These are phyloP conservation scores for Eclectus roratus DNA, from an alignment of 2,113 vertebrate genomes.

Conservation along the genomic window DNA sequence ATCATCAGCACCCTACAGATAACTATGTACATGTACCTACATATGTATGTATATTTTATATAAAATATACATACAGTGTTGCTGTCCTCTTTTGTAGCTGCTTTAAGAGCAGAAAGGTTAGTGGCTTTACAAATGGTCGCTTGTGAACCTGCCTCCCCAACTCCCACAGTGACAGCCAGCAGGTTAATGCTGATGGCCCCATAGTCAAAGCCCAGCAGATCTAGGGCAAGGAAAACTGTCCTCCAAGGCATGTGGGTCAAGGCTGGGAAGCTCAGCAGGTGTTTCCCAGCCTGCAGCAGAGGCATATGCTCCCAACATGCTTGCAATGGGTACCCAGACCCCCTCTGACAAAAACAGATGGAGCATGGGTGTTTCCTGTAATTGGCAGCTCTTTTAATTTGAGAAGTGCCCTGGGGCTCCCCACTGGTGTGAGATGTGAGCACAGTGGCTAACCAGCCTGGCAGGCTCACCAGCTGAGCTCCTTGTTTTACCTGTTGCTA, in stretches of 20 bases:
- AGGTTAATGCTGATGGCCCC: not conserved
- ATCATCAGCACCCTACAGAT: not conserved
- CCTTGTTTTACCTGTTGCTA: not conserved
- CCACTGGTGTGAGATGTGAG: not conserved
- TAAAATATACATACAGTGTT: not conserved
- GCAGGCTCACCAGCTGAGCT: not conserved
- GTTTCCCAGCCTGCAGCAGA: not conserved
- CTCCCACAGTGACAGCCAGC: not conserved
- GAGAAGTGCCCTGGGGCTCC: not conserved
- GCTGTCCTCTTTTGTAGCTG: not conserved
- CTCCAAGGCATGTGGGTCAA: fast-evolving
- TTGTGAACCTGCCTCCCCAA: not conserved
- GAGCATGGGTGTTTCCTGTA: not conserved
- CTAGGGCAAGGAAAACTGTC: not conserved
- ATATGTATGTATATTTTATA: not conserved
- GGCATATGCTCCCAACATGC: not conserved
- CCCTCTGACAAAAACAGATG: not conserved
- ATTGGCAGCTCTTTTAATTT: not conserved
- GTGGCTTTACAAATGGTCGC: not conserved
- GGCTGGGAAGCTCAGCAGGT: not conserved
- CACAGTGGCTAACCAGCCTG: fast-evolving
- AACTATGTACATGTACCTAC: not conserved
- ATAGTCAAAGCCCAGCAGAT: not conserved
- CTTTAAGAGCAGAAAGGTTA: not conserved
- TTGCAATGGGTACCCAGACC: not conserved